Conservation (phyloP, 2,888 invertebrate genomes). For the Eupithecia exiguata region DNA sequence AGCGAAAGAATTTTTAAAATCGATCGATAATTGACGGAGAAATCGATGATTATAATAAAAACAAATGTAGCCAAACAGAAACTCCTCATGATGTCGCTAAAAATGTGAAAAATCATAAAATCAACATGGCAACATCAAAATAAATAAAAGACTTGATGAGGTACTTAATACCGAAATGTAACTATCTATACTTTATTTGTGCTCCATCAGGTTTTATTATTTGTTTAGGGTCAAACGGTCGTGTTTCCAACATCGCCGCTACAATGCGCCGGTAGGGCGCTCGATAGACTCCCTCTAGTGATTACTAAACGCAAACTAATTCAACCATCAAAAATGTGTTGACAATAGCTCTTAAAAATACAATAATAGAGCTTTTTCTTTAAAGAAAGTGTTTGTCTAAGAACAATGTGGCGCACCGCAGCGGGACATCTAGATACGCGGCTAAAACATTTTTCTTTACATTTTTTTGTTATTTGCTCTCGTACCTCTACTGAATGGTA, state of each 20-base stretch:
- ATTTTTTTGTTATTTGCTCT: conserved; percentile 73
- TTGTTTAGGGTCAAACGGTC: conserved; percentile 44
- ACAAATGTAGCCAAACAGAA: too few relatives aligned
- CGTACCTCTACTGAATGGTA: conserved; percentile 71
- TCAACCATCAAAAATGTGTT: conserved; percentile 72
- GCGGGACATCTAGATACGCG: conserved; percentile 80
- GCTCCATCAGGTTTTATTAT: conserved; percentile 5
- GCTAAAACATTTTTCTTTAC: conserved; percentile 70
- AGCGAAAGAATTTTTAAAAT: too few relatives aligned
- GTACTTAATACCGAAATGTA: conserved; percentile 1
- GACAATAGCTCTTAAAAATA: conserved; percentile 74
- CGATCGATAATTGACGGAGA: too few relatives aligned
- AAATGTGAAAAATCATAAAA: background rate
- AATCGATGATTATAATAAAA: too few relatives aligned
- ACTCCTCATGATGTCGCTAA: background rate
- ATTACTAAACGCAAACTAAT: conserved; percentile 63
- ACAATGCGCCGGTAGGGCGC: conserved; percentile 54
- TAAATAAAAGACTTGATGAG: background rate
- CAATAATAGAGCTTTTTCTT: conserved; percentile 65
- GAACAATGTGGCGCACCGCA: conserved; percentile 79
- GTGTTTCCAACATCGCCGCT: conserved; percentile 39
- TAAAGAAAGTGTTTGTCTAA: conserved; percentile 82
- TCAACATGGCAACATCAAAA: background rate
- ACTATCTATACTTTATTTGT: conserved; percentile 2
- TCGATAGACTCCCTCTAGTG: conserved; percentile 55